Evolutionary conservation across 2,888 invertebrate species (phyloP), one percentile per base, ranked within the genome.

Genomic region (Caenorhabditis auriculariae): DNA sequence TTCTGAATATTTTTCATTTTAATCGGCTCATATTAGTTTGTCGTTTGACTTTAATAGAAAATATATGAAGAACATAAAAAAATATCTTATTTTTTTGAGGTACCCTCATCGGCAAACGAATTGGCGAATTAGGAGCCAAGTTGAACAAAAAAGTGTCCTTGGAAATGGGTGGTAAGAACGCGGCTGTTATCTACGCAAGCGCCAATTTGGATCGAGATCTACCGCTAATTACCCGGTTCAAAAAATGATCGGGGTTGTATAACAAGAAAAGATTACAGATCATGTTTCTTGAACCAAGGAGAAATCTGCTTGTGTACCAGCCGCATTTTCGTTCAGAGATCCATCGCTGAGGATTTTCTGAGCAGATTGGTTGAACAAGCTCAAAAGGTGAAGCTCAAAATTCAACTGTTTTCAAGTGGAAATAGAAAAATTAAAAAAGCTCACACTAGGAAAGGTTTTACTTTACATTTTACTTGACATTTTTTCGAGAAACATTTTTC

Each of bases 111-210:
- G 77, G 77, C 1, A 75, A 72, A 58, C 60, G 59, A 41, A 77
- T 77, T 23, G 75, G 66, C n/a, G 67, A 66, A 29, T 32, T 69
- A 15, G 61, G 70, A 23, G 77, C 85, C 2, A 82, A 82, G 2
- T 46, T 81, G 53, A 81, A 82, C 67, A 86, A 86, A 73, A 86
- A 86, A 75, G 76, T 86, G 1, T 86, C 86, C 3, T 76, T 87
- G 15, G 86, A 86, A 82, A 82, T 86, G 77, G 86, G 86, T 27
- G 86, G 86, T 0, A 87, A 86, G 74, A 87, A 87, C 77, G 83
- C 86, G 2, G 85, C 83, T 6, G 82, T 87, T 9, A 82, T 87
- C 5, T 86, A 85, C 68, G 80, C 78, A 35, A 85, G 85, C 72
- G 83, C 83, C n/a, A 82, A 86, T 63, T 65, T 86, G 21, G 82